A percentile compares a stretch with the other conserved stretches of the same genome.
phyloP scores from a whole-genome alignment of 2,888 invertebrate genomes.

The Pristionchus mayeri region DNA sequence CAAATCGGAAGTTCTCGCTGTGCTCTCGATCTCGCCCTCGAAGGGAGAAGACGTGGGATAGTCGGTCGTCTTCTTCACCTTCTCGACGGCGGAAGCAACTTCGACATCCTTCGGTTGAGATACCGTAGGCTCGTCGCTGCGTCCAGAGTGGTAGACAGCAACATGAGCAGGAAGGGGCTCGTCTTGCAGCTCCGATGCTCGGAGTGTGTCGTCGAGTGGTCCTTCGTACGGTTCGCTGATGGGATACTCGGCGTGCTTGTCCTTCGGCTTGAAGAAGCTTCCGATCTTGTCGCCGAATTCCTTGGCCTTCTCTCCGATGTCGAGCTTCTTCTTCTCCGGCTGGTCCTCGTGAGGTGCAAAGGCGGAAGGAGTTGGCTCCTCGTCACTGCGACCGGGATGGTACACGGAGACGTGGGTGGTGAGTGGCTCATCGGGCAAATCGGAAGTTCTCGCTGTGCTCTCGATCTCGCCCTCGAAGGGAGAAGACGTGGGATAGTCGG shows the following conservation, averaged over 20 bases:
- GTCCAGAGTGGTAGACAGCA: background rate
- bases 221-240: background rate
- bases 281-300: constrained; percentile 9
- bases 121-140: background rate
- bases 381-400: constrained; percentile 16
- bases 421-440: background rate
- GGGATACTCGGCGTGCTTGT: background rate
- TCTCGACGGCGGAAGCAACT: background rate
- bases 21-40: background rate
- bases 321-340: constrained; percentile 27
- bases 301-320: constrained; percentile 13
- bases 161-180: background rate
- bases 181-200: background rate
- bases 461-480: constrained; percentile 8
- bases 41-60: background rate
- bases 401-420: constrained; percentile 9
- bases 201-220: background rate
- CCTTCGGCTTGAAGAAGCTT: background rate
- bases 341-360: background rate
- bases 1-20: background rate
- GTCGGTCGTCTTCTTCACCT: background rate
- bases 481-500: background rate
- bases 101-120: background rate
- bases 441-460: background rate
- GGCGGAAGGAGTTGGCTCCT: background rate